Percentiles rank a stretch among this genome's conserved stretches.
These are phyloP conservation scores for Actinia equina DNA, from an alignment of 64 coral and sea anemone genomes.

Conservation along the genomic window DNA sequence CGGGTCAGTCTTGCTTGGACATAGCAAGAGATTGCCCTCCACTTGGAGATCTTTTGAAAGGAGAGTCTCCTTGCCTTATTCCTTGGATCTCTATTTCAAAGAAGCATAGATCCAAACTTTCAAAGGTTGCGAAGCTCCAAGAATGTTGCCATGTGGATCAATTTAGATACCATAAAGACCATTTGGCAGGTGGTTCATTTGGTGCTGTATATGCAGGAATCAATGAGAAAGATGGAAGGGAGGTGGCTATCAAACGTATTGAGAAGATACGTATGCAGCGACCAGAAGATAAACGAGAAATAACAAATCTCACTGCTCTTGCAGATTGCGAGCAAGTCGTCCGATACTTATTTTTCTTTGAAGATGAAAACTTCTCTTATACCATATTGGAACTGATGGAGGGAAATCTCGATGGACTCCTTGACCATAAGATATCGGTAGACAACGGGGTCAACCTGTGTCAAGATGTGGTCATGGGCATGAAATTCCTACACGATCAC, in stretches of 20 bases:
- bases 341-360: slow-evolving; percentile 15
- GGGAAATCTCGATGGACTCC: slow-evolving; percentile 29
- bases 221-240: slow-evolving; percentile 11
- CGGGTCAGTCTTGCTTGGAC: too few species aligned
- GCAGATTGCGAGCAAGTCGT: slow-evolving; percentile 46
- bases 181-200: background rate
- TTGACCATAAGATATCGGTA: too few species aligned
- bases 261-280: background rate
- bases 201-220: slow-evolving; percentile 15
- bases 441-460: too few species aligned
- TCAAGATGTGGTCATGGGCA: background rate
- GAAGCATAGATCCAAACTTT: too few species aligned
- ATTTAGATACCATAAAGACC: background rate
- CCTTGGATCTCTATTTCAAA: too few species aligned
- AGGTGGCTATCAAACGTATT: slow-evolving; percentile 18
- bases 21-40: too few species aligned
- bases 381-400: slow-evolving; percentile 75
- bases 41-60: too few species aligned
- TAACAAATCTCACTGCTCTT: slow-evolving; percentile 12
- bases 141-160: too few species aligned
- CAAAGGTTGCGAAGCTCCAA: too few species aligned
- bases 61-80: too few species aligned
- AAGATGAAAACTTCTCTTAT: slow-evolving; percentile 25
- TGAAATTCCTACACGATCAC: slow-evolving; percentile 20
- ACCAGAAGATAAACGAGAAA: slow-evolving; percentile 17